Conservation (phyloP, 2,888 invertebrate genomes). For the Cerceris ruficornis region DNA sequence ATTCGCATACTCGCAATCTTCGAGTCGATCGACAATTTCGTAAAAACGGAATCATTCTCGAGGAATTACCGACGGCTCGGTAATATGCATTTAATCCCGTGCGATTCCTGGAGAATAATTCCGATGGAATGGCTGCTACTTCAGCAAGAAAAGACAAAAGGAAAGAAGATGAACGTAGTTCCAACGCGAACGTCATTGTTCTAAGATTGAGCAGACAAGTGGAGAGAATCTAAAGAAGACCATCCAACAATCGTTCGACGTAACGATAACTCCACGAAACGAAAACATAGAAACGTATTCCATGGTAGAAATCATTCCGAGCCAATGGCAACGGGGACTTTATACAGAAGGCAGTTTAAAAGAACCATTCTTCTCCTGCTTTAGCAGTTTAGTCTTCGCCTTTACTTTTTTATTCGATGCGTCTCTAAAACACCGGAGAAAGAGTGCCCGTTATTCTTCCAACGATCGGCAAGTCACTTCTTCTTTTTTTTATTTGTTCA, state of each 20-base stretch:
- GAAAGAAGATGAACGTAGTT: slow-evolving; percentile 10
- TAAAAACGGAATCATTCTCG: slow-evolving; percentile 39
- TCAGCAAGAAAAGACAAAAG: slow-evolving; percentile 43
- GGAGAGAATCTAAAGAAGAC: slow-evolving; percentile 47
- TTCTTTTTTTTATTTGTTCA: slow-evolving; percentile 25
- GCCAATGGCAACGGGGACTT: slow-evolving; percentile 1
- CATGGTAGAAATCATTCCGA: slow-evolving; percentile 24
- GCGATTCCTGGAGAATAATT: slow-evolving; percentile 40
- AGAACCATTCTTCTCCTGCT: slow-evolving; percentile 5
- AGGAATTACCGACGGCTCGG: slow-evolving; percentile 8
- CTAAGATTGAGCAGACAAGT: slow-evolving; percentile 60
- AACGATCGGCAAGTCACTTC: slow-evolving; percentile 16
- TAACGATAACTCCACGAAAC: slow-evolving; percentile 24
- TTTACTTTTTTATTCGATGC: slow-evolving; percentile 20
- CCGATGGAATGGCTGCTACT: slow-evolving; percentile 60
- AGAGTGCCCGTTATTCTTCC: slow-evolving; percentile 55
- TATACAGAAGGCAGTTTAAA: slow-evolving; percentile 28
- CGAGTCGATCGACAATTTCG: slow-evolving; percentile 44
- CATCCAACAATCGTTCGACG: slow-evolving; percentile 35
- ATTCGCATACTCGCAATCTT: slow-evolving; percentile 53
- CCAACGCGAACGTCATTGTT: slow-evolving; percentile 18
- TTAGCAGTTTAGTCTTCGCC: not conserved
- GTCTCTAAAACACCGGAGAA: slow-evolving; percentile 50
- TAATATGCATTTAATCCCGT: not conserved
- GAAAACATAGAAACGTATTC: slow-evolving; percentile 20